Base-by-base conservation (phyloP, 2,888 invertebrate species). In the Sericinus montela region DNA sequence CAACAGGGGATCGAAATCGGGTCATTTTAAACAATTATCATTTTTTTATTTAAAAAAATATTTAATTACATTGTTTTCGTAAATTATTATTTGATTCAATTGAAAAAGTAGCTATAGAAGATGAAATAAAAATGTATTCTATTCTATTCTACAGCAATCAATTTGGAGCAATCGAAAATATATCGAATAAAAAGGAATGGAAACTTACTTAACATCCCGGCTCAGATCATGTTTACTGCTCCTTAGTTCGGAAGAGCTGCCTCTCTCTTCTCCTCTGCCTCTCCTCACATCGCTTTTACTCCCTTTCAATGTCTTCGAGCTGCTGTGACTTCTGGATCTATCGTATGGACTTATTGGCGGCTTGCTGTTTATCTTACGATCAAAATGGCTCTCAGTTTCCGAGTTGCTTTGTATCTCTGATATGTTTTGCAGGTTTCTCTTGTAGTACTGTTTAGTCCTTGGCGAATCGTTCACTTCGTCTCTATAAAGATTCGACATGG, bases 401-500 rank as follows among this genome's bases (percentile, higher is more conserved):
- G 87, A 85, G 55, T 84, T 85, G 55, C 83, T 81, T 40, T 83
- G 79, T 10, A 80, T 82, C 61, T 92, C 91, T 0, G 91, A 89
- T 47, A 91, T 91, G 52, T 91, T 91, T 57, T 91, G 90, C 3
- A 91, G 76, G 56, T 91, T 91, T 19, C 90, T 69, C 54, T 82
- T 85, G 48, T 85, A 80, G 51, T 75, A 74, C 11, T 75, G 74
- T 45, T 77, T 83, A 1, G 71, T 75, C 14, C 75, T 65, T 0
- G 82, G 80, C 0, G 80, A 80, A 45, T 77, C 78, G 28, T 65
- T 72, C 36, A 75, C 75, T 1, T 78, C 82, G 42, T 78, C 77
- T 54, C 74, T 70, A n/a, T 77, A 73, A 0, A 87, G 60, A 46
- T 85, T 89, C 1, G 86, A 78, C 14, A 89, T 54, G 0, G 89